Evolutionary conservation across 2,888 invertebrate genomes (phyloP).

Genomic region (Mesorhabditis spiculigera): DNA sequence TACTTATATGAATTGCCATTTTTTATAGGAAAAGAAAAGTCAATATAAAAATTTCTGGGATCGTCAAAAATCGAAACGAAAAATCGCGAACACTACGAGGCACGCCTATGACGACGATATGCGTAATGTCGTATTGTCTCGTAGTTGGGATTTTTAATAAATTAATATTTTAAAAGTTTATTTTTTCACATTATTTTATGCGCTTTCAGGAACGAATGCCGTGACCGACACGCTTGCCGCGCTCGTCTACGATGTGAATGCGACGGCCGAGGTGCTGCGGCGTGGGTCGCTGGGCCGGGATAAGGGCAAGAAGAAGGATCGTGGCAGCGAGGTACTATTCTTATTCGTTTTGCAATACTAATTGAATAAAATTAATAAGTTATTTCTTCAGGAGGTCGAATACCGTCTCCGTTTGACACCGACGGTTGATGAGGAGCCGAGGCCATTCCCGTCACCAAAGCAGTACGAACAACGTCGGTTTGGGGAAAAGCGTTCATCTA

Average conservation of each 20-base stretch:
- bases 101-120: too few relatives aligned
- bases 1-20: too few relatives aligned
- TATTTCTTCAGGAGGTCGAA: constrained; percentile 40
- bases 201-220: constrained; percentile 48
- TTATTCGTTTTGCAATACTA: neutral
- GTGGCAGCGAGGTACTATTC: constrained; percentile 15
- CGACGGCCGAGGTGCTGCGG: constrained; percentile 54
- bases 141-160: too few relatives aligned
- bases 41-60: too few relatives aligned
- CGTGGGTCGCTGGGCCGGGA: constrained; percentile 34
- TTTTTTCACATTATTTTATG: neutral
- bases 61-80: too few relatives aligned
- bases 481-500: too few relatives aligned
- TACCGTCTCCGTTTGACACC: constrained; percentile 52
- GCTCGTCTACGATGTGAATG: constrained; percentile 57
- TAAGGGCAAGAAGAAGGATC: constrained; percentile 35
- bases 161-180: too few relatives aligned
- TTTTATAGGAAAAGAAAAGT: too few relatives aligned
- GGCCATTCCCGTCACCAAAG: constrained; percentile 19
- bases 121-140: too few relatives aligned
- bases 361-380: neutral
- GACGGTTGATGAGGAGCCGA: constrained; percentile 42
- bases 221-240: constrained; percentile 57
- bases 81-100: too few relatives aligned
- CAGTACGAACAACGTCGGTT: constrained; percentile 7